Evolutionary conservation across 2,797 vertebrate species (phyloP), one percentile per base, ranked within the genome.

Genomic region (Ctenopoma multispine): DNA sequence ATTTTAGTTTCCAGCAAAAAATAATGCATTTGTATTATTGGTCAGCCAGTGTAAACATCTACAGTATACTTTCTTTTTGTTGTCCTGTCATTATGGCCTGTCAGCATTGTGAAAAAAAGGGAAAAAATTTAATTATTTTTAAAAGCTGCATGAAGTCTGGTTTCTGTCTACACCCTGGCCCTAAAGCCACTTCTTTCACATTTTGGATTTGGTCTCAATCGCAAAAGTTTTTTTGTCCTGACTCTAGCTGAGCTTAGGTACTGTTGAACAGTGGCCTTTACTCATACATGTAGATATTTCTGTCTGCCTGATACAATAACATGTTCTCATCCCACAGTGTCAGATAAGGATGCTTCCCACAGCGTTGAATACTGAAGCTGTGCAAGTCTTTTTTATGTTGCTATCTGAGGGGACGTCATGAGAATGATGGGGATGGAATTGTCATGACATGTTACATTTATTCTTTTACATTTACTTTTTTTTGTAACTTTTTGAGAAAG

Each of bases 11-110:
- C 24, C 62, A 56, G 47, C 13, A 8, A 67, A 59, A 76, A 53
- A 14, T 62, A 72, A 72, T 53, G 1, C 41, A 29, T 67, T 80
- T 73, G 24, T 20, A 72, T 54, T 69, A 23, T 63, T 55, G 67
- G 63, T 55, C 14, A 36, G 65, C 72, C 67, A 50, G 41, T 41
- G 57, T 48, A 75, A 84, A 78, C 73, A 70, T 59, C 23, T 12
- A 34, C n/a, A 62, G 60, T 51, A 41, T 46, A 31, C 60, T 72
- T 54, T 24, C 57, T 60, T 58, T 58, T 68, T 57, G 48, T 63
- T 64, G 17, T 66, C 72, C 68, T 72, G 0, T 81, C 78, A 72
- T 55, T 81, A 66, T 72, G 79, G 81, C 65, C 57, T 77, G 75
- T 84, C 76, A 70, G 48, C 55, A 63, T 17, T 9, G 44, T 59